Evolutionary conservation across 2,113 vertebrate genomes (phyloP), one percentile per base, ranked within the genome.

Genomic region (Barbus barbus): DNA sequence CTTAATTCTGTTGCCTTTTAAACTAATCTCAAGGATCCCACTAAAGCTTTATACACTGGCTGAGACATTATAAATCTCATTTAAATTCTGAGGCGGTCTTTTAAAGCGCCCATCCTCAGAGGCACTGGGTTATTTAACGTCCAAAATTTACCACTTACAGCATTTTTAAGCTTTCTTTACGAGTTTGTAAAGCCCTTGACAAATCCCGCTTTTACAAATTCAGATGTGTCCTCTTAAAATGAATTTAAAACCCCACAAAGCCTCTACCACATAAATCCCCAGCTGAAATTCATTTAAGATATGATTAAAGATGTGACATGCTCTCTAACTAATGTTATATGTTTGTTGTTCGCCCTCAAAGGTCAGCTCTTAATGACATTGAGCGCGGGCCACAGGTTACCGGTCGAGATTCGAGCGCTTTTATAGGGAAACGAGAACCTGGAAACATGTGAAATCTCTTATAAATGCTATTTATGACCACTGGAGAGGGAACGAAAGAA

Each of bases 171-270:
- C 74, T 71, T 36, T 74, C 56, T 79, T 81, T 73, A 85, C 6
- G 60, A 84, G 44, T 81, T 81, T 36, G 41, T 83, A 58, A 83
- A 83, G 85, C 75, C 56, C 65, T 80, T 86, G 75, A 83, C 81
- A 61, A 76, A 79, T 83, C 73, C 61, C 11, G n/a, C 48, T 46
- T 83, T 75, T 48, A 41, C 53, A 78, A 83, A 78, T 48, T 82
- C 69, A 80, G 20, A 75, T 83, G 44, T 61, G 41, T 71, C 56
- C 36, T 78, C 44, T 81, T 81, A 73, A 77, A 77, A 83, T 79
- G 58, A 78, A 83, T 73, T 67, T 80, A 81, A 75, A 60, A 61
- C 71, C 63, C 61, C 73, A 72, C 77, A 84, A 82, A 81, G 38
- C 78, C 67, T 28, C 33, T 9, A 44, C n/a, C 36, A n/a, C 13